These are phyloP conservation scores for Sylvilagus bachmani DNA, from an alignment of 2,113 vertebrate species.

Conservation along the genomic window DNA sequence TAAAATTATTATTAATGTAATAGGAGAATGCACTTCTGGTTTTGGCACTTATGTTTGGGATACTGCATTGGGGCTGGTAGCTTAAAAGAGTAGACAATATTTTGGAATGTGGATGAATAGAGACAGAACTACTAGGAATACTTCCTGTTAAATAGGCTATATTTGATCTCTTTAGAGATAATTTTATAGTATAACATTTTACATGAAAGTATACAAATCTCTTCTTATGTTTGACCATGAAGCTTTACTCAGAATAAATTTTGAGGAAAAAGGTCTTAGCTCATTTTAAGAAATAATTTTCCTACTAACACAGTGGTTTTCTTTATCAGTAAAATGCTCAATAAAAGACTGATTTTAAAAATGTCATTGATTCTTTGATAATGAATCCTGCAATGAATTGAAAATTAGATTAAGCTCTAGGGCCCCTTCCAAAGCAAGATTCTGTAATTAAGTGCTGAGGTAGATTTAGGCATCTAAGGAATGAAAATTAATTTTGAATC, in stretches of 20 bases:
- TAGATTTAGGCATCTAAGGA: conserved; percentile 64
- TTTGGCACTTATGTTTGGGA: conserved; percentile 73
- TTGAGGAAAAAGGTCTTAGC: conserved; percentile 35
- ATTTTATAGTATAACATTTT: conserved; percentile 45
- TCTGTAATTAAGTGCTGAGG: conserved; percentile 43
- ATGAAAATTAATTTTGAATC: conserved; percentile 71
- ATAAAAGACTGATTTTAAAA: conserved; percentile 67
- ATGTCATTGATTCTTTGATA: conserved; percentile 61
- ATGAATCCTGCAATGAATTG: conserved; percentile 57
- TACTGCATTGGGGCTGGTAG: conserved; percentile 15
- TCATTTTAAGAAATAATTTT: conserved; percentile 69
- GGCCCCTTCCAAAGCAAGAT: conserved; percentile 60
- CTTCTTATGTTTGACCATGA: conserved; percentile 26
- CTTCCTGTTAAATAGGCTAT: conserved; percentile 64
- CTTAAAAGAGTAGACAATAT: conserved; percentile 55
- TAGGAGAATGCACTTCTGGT: conserved; percentile 87
- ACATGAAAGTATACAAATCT: conserved; percentile 47
- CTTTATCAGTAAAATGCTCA: conserved; percentile 45
- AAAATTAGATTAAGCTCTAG: conserved; percentile 69
- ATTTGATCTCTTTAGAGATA: conserved; percentile 61
- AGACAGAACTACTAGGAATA: not conserved
- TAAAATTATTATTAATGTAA: conserved; percentile 90
- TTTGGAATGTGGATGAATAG: conserved; percentile 39
- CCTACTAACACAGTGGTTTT: conserved; percentile 26
- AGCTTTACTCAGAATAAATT: conserved; percentile 52